Percentiles rank a stretch among this genome's conserved stretches.
Conservation (phyloP, 2,888 invertebrate genomes). For the Tenthredo distinguenda region DNA sequence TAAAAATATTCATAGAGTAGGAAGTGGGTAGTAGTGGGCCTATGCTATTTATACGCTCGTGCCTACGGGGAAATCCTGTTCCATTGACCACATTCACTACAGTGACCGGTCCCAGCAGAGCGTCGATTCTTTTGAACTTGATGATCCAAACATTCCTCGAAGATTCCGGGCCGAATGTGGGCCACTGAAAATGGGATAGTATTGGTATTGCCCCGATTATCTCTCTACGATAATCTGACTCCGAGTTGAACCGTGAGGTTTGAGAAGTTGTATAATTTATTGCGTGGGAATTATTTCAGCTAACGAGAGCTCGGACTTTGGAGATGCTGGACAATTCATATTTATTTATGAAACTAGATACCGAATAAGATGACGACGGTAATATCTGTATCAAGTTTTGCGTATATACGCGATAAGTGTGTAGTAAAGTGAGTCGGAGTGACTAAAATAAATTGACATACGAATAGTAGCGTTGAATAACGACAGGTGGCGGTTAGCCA, state of each 20-base stretch:
- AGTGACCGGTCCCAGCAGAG: not conserved
- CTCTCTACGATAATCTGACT: not conserved
- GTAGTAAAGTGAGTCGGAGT: not conserved
- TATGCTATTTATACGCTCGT: constrained; percentile 30
- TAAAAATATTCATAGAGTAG: not conserved
- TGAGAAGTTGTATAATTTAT: not conserved
- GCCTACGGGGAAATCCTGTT: constrained; percentile 14
- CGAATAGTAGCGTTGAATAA: not conserved
- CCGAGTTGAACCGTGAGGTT: not conserved
- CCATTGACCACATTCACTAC: constrained; percentile 42
- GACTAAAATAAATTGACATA: not conserved
- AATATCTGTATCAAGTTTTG: not conserved
- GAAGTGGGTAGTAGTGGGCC: constrained; percentile 17
- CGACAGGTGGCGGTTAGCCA: constrained; percentile 39
- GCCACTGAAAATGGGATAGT: not conserved
- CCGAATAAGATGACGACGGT: not conserved
- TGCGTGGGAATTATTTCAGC: not conserved
- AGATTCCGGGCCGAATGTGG: constrained; percentile 33
- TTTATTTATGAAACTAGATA: not conserved
- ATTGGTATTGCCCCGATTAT: not conserved
- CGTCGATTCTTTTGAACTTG: constrained; percentile 40
- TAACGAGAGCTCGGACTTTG: not conserved
- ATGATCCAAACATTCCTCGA: constrained; percentile 11
- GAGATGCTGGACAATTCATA: not conserved
- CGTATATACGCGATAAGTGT: not conserved